A percentile compares a stretch with the other conserved stretches of the same genome.
phyloP scores from a whole-genome alignment of 2,113 vertebrate species.

The Megaceryle torquata region DNA sequence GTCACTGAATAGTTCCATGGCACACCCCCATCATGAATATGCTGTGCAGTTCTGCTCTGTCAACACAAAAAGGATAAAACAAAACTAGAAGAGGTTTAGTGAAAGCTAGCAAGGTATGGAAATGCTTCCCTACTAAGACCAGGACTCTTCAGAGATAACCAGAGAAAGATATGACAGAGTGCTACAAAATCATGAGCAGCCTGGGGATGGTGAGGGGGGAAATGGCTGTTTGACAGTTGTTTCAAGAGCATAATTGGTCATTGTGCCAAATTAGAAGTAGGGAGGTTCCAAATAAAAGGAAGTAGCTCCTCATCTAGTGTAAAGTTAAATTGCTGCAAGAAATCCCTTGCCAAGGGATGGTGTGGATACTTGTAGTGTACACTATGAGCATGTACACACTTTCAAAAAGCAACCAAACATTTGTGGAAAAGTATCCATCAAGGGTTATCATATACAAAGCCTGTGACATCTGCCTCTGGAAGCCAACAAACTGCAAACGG shows the following conservation, averaged over 20 bases:
- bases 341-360: background rate
- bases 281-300: background rate
- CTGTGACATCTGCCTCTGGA: background rate
- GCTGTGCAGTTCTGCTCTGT: background rate
- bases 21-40: background rate
- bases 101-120: background rate
- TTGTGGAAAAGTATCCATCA: fast-evolving
- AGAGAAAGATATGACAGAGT: background rate
- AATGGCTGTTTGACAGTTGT: background rate
- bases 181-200: background rate
- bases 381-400: too few relatives aligned
- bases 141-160: background rate
- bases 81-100: background rate
- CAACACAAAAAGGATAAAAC: background rate
- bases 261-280: background rate
- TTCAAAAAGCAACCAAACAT: background rate
- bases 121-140: background rate
- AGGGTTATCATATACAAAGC: background rate
- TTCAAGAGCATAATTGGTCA: background rate
- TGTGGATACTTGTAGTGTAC: background rate
- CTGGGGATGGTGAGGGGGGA: background rate
- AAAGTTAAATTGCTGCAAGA: background rate
- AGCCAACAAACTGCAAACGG: background rate
- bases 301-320: background rate
- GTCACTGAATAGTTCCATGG: background rate